Percentiles rank a stretch among this genome's conserved stretches.
Conservation (phyloP, 2,888 invertebrate genomes). For the Alviniconcha strummeri region DNA sequence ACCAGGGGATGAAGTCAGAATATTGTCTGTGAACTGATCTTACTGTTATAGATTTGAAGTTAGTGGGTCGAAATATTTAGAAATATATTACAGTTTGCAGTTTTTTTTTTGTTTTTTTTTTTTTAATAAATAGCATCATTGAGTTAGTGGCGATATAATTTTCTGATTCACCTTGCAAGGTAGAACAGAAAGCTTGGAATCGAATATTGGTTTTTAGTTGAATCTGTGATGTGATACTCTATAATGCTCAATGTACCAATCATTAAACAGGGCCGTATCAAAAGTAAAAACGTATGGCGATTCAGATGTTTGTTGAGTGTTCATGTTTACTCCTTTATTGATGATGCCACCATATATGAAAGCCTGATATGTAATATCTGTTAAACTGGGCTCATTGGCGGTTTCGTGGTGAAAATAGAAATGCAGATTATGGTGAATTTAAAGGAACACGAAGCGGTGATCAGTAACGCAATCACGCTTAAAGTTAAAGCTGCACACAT, state of each 20-base stretch:
- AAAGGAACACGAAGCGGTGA: too few relatives aligned
- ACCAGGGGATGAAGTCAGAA: too few relatives aligned
- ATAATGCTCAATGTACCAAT: neutral
- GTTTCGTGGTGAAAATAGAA: too few relatives aligned
- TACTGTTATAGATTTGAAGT: neutral
- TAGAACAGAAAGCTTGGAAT: neutral
- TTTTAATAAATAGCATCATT: too few relatives aligned
- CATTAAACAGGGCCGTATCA: neutral
- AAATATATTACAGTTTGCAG: neutral
- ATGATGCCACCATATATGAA: too few relatives aligned
- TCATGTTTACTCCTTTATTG: neutral
- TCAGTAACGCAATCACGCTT: too few relatives aligned
- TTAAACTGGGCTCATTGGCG: neutral
- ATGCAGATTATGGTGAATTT: too few relatives aligned
- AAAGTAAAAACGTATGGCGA: neutral
- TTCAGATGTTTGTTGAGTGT: neutral
- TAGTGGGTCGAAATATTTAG: neutral
- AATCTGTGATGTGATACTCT: conserved; percentile 2
- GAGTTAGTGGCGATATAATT: too few relatives aligned
- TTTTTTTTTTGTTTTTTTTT: too few relatives aligned
- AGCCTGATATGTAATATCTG: too few relatives aligned
- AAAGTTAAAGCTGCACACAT: too few relatives aligned
- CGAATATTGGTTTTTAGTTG: neutral
- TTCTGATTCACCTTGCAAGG: neutral
- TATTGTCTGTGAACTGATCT: neutral